Conservation (phyloP, 2,113 vertebrate genomes). For the Aramus guarauna region DNA sequence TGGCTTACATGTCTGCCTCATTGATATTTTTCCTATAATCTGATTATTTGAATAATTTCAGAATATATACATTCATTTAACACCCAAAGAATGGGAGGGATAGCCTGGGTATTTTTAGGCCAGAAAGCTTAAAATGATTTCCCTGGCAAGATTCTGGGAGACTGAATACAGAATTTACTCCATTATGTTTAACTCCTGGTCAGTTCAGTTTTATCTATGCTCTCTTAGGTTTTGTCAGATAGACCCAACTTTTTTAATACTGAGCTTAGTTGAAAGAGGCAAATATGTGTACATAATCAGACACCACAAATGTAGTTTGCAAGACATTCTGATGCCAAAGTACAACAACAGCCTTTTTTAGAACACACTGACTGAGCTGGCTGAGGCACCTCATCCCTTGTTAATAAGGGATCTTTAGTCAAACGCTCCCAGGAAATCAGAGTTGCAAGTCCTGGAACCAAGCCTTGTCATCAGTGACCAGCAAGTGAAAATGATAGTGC, state of each 20-base stretch:
- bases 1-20: not conserved
- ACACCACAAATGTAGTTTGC: not conserved
- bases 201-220: not conserved
- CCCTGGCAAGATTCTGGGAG: not conserved
- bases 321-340: not conserved
- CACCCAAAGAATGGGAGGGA: not conserved
- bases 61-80: not conserved
- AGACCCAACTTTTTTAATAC: not conserved
- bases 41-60: not conserved
- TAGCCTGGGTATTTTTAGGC: not conserved
- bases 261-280: not conserved
- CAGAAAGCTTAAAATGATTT: not conserved
- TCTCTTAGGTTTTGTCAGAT: not conserved
- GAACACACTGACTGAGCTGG: not conserved
- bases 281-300: not conserved
- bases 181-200: not conserved
- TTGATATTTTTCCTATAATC: not conserved
- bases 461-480: not conserved
- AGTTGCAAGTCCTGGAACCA: not conserved
- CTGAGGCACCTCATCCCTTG: accelerated
- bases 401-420: not conserved
- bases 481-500: not conserved
- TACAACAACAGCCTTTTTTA: not conserved
- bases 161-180: not conserved
- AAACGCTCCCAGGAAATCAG: not conserved